These are phyloP conservation scores for Scaptomyza graminum DNA, from an alignment of 1,140 invertebrate species.

Conservation along the genomic window DNA sequence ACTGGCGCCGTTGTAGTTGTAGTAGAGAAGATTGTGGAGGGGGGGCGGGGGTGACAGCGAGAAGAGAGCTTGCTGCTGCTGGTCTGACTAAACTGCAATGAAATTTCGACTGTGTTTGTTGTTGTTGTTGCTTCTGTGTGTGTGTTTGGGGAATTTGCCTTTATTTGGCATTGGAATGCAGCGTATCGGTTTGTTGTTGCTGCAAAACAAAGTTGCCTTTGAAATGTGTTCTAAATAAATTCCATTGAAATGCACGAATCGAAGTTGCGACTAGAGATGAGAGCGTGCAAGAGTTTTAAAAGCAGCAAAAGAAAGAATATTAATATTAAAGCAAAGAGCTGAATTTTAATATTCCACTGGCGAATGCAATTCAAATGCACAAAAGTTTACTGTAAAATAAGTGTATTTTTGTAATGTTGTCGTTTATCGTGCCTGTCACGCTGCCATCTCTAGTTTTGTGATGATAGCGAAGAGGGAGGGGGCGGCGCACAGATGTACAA, in stretches of 20 bases:
- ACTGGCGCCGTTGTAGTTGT: slow-evolving; percentile 45
- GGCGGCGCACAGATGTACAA: slow-evolving; percentile 60
- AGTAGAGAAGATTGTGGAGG: background rate
- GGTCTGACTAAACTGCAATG: slow-evolving; percentile 68
- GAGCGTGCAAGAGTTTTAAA: background rate
- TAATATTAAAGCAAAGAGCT: too few relatives aligned
- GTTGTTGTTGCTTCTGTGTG: slow-evolving; percentile 41
- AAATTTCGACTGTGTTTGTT: slow-evolving; percentile 66
- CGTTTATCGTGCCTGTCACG: slow-evolving; percentile 23
- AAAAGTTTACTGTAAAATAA: too few relatives aligned
- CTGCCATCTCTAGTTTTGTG: slow-evolving; percentile 21
- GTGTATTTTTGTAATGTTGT: too few relatives aligned
- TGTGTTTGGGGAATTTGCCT: slow-evolving; percentile 70
- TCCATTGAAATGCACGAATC: slow-evolving; percentile 72
- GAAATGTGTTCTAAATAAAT: slow-evolving; percentile 81
- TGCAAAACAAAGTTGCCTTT: slow-evolving; percentile 26
- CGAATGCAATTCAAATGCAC: too few relatives aligned
- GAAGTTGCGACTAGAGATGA: slow-evolving; percentile 30
- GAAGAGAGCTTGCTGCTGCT: slow-evolving; percentile 6
- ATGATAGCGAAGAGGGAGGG: slow-evolving; percentile 1
- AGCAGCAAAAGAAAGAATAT: background rate
- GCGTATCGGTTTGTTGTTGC: slow-evolving; percentile 54
- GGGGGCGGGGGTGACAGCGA: background rate
- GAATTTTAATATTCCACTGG: too few relatives aligned
- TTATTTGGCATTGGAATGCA: slow-evolving; percentile 77